Conservation (phyloP, 2,888 invertebrate species). For the Beris morrisii region DNA sequence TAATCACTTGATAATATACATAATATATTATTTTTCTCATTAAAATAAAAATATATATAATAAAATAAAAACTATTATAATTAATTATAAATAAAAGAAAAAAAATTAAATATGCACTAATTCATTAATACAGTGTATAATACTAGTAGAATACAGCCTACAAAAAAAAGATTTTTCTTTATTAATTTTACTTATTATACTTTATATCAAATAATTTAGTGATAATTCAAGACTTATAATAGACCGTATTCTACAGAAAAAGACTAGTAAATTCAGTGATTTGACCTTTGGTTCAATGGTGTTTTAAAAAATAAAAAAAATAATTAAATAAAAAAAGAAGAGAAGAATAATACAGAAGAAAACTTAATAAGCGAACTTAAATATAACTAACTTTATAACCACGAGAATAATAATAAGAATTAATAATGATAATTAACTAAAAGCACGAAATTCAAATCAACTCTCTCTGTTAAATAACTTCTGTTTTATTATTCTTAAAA, state of each 20-base stretch:
- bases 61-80: constrained; percentile 22
- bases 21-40: constrained; percentile 3
- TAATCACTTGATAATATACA: too few species aligned
- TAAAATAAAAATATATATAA: constrained; percentile 14
- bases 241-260: constrained; percentile 26
- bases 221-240: constrained; percentile 4
- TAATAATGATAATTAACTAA: too few species aligned
- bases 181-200: not conserved
- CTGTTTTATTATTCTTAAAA: constrained; percentile 3
- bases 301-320: constrained; percentile 22
- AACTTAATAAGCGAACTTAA: constrained; percentile 4
- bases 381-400: constrained; percentile 7
- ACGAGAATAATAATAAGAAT: not conserved
- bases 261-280: constrained; percentile 36
- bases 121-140: constrained; percentile 10
- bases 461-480: not conserved
- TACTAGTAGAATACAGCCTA: constrained; percentile 18
- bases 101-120: constrained; percentile 23
- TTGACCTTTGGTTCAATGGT: constrained; percentile 34
- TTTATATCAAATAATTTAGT: not conserved
- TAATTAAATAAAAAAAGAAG: constrained; percentile 27
- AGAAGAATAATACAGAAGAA: constrained; percentile 1
- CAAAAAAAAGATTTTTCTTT: not conserved
- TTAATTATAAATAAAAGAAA: constrained; percentile 24
- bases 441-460: constrained; percentile 13